Base-by-base conservation (phyloP, 2,113 vertebrate species). In the Hippocampus mohnikei region DNA sequence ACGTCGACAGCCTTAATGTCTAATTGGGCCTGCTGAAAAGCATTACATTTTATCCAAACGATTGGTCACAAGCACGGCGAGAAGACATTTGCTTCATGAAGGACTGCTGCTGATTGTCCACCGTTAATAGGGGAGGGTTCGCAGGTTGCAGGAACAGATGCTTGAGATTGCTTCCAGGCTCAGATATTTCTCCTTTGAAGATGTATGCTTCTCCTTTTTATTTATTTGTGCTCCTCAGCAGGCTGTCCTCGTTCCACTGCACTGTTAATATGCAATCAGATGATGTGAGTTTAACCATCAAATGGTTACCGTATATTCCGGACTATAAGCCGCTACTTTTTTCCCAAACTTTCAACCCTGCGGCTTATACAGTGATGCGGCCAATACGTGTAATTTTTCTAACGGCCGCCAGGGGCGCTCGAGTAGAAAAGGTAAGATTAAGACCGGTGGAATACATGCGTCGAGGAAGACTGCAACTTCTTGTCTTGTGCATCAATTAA, bases 91-190 rank as follows among this genome's bases (percentile, higher is more conserved):
- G 61, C 46, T 23, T 13, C 7, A 73, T 29, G 42, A 69, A 61
- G 37, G 66, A 65, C 46, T 6, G 61, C 44, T 20, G 46, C 60
- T 8, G 13, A 8, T 59, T 58, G 48, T 62, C 25, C 16, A 42
- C 46, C 60, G 20, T 77, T 77, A 75, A 55, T 52, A 63, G 66
- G 72, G 76, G 64, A 81, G 33, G 71, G 68, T 71, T 21, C 62
- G 69, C 37, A 70, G 77, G 64, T 76, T 83, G 27, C 33, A 72
- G 67, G 69, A 72, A 74, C 84, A 84, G 82, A 86, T 86, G 73
- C 70, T 60, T 78, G 37, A 76, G 79, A 88, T 75, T 84, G 77
- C 62, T 77, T 67, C 65, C 76, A 87, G 74, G 82, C 69, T 53
- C 68, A 68, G 79, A 75, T 75, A 74, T 74, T 84, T 42, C 60